Conservation (phyloP, 2,888 invertebrate species). For the Euclidia mi region DNA sequence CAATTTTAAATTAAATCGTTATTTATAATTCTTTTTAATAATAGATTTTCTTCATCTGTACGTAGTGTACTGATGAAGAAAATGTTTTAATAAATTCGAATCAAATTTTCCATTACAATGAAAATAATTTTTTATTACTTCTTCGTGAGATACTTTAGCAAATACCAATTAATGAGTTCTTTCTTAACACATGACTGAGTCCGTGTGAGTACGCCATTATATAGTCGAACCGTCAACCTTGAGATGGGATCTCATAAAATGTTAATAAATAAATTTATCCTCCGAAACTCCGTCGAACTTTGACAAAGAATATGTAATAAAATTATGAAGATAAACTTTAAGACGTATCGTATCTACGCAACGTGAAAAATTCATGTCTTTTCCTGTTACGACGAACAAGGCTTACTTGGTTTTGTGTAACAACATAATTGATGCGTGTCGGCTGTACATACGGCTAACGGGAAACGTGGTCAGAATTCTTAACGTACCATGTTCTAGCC, state of each 20-base stretch:
- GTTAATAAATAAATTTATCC: slow-evolving; percentile 77
- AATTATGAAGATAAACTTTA: slow-evolving; percentile 68
- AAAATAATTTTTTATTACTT: no score
- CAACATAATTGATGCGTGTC: slow-evolving; percentile 52
- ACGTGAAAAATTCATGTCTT: slow-evolving; percentile 45
- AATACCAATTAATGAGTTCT: neutral
- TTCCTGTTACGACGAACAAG: slow-evolving; percentile 17
- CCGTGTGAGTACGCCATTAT: slow-evolving; percentile 39
- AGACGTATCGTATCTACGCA: slow-evolving; percentile 51
- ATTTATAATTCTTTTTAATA: no score
- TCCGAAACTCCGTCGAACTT: slow-evolving; percentile 58
- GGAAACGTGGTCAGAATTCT: slow-evolving; percentile 32
- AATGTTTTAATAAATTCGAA: no score
- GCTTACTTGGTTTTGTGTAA: slow-evolving; percentile 25
- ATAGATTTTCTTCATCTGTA: no score
- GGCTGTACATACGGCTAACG: slow-evolving; percentile 10
- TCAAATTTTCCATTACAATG: no score
- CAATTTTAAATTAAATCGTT: no score
- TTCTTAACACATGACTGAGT: slow-evolving; percentile 6
- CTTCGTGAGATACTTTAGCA: neutral
- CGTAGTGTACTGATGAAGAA: no score
- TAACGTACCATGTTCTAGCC: slow-evolving; percentile 15
- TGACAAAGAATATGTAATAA: slow-evolving; percentile 73
- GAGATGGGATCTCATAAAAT: slow-evolving; percentile 68
- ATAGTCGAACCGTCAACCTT: slow-evolving; percentile 43